Percentiles rank a stretch among this genome's conserved stretches.
phyloP scores from a whole-genome alignment of 1,140 invertebrate genomes.

The Marisa cornuarietis region DNA sequence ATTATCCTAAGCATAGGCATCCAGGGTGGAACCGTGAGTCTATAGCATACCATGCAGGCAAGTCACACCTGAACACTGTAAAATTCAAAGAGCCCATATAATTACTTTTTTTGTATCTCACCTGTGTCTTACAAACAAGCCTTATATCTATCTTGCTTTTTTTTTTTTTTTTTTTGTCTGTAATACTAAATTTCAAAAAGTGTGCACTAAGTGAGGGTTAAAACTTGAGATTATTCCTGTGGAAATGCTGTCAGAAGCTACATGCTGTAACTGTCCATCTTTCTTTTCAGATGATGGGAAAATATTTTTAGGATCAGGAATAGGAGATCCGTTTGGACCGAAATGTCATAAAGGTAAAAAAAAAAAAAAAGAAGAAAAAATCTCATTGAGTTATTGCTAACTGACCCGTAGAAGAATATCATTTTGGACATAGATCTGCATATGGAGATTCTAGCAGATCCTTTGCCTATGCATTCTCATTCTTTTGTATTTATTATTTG shows the following conservation, averaged over 20 bases:
- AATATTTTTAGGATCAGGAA: slow-evolving; percentile 71
- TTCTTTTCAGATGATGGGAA: slow-evolving; percentile 70
- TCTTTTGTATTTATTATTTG: no score
- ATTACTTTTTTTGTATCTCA: no score
- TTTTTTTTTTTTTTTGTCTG: slow-evolving; percentile 10
- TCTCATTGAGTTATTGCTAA: no score
- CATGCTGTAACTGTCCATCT: slow-evolving; percentile 1
- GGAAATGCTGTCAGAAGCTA: background rate
- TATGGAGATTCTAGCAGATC: no score
- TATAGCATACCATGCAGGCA: slow-evolving; percentile 72
- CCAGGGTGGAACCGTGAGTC: slow-evolving; percentile 73
- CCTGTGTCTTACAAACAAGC: no score
- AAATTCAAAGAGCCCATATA: no score
- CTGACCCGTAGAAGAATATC: no score
- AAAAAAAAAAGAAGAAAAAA: no score
- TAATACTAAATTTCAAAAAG: background rate
- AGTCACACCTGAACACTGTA: background rate
- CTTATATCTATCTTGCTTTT: background rate
- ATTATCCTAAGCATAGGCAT: slow-evolving; percentile 71
- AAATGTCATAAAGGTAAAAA: slow-evolving; percentile 69
- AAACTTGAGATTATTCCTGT: no score
- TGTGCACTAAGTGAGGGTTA: no score
- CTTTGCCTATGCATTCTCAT: no score
- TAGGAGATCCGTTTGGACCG: slow-evolving; percentile 72
- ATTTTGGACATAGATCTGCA: no score